These are phyloP conservation scores for Drosophila rubida DNA, from an alignment of 2,888 invertebrate genomes.

Conservation along the genomic window DNA sequence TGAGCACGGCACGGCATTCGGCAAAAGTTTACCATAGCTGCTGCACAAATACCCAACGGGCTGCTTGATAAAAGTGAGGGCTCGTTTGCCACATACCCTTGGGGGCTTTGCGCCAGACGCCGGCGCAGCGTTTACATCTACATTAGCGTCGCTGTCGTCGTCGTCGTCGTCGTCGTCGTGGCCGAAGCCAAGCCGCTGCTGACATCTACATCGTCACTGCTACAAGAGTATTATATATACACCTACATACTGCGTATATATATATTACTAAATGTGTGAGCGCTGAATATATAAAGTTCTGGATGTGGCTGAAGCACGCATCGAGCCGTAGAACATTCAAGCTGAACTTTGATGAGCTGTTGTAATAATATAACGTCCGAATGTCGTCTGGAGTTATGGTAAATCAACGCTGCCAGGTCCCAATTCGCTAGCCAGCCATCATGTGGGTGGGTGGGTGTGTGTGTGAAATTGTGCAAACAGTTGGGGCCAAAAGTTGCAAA, in stretches of 20 bases:
- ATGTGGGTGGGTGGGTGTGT: slow-evolving; percentile 7
- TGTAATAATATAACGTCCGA: slow-evolving; percentile 76
- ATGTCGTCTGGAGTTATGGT: slow-evolving; percentile 69
- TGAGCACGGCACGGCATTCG: slow-evolving; percentile 47
- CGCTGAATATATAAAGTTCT: background rate
- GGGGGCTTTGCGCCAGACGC: slow-evolving; percentile 17
- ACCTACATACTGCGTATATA: slow-evolving; percentile 12
- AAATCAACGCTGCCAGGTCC: slow-evolving; percentile 45
- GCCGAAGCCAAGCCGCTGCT: slow-evolving; percentile 22
- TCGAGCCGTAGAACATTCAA: slow-evolving; percentile 26
- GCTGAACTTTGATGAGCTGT: slow-evolving; percentile 74
- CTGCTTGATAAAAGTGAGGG: slow-evolving; percentile 77
- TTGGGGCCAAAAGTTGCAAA: slow-evolving; percentile 67
- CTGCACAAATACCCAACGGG: slow-evolving; percentile 78
- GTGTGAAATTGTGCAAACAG: slow-evolving; percentile 67
- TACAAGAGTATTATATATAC: slow-evolving; percentile 40
- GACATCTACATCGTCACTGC: slow-evolving; percentile 41
- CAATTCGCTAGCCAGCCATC: background rate
- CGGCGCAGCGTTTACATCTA: slow-evolving; percentile 70
- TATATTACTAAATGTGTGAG: slow-evolving; percentile 14
- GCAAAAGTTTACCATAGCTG: slow-evolving; percentile 76
- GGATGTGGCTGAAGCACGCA: slow-evolving; percentile 36
- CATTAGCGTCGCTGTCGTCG: slow-evolving; percentile 60
- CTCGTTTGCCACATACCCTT: slow-evolving; percentile 55
- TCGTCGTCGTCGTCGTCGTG: slow-evolving; percentile 14